A percentile compares a stretch with the other conserved stretches of the same genome.
Conservation (phyloP, 2,888 invertebrate genomes). For the Strigamia transsilvanica region DNA sequence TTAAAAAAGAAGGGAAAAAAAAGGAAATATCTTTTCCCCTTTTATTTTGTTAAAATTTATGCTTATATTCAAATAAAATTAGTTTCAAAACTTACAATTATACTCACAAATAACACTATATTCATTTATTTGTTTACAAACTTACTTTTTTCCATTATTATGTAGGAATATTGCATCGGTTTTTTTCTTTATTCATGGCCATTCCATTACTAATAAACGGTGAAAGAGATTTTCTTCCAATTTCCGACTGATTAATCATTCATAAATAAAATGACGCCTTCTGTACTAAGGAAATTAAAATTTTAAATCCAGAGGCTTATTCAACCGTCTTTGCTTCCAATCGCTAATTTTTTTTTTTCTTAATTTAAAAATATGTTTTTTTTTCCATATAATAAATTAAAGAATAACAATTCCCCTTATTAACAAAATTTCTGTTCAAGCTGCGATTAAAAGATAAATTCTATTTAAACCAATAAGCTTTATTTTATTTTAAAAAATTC, state of each 20-base stretch:
- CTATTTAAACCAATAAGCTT: background rate
- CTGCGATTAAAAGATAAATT: constrained; percentile 10
- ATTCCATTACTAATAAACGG: background rate
- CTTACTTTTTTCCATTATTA: background rate
- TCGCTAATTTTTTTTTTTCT: background rate
- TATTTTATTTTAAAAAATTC: background rate
- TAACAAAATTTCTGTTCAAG: constrained; percentile 1
- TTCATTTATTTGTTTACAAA: background rate
- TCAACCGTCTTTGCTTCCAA: background rate
- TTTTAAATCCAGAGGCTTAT: background rate
- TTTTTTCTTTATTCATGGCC: background rate
- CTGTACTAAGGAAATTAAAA: constrained; percentile 11
- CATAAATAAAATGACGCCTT: constrained; percentile 5
- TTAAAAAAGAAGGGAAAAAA: background rate
- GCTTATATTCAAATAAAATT: background rate
- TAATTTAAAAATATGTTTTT: background rate
- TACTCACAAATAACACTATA: background rate
- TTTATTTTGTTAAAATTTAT: background rate
- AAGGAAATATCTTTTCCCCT: background rate
- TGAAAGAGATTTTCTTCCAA: constrained; percentile 28
- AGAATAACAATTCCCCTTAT: constrained; percentile 13
- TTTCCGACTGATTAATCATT: constrained; percentile 35
- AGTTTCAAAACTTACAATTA: background rate
- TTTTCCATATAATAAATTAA: background rate
- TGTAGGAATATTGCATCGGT: background rate